phyloP scores from a whole-genome alignment of 1,140 invertebrate genomes.

The Teleogryllus occipitalis region DNA sequence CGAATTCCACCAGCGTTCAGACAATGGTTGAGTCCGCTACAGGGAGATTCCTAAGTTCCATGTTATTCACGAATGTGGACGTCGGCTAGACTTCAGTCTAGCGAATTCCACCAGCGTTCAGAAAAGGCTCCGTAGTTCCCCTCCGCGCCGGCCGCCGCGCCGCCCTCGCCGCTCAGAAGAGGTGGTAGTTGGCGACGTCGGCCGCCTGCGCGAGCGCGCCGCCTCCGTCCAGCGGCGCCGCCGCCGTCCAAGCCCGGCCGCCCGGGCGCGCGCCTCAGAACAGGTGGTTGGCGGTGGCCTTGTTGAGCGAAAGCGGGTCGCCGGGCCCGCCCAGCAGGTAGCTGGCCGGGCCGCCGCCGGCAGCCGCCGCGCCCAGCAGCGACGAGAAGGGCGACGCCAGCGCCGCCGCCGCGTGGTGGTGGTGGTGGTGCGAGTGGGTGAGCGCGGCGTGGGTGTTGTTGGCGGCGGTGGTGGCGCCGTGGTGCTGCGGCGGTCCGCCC shows the following conservation, averaged over 20 bases:
- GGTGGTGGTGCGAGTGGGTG: slow-evolving; percentile 31
- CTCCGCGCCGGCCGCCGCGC: no score
- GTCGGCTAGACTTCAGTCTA: no score
- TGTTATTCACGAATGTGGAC: no score
- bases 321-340: slow-evolving; percentile 20
- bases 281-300: slow-evolving; percentile 21
- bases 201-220: no score
- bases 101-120: no score
- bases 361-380: slow-evolving; percentile 34
- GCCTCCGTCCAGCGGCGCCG: no score
- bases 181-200: background rate
- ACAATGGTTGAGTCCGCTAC: no score
- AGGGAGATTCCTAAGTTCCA: no score
- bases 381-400: slow-evolving; percentile 37
- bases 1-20: no score
- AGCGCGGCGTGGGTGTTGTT: slow-evolving; percentile 9
- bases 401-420: slow-evolving; percentile 33
- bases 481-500: slow-evolving; percentile 14
- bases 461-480: slow-evolving; percentile 19
- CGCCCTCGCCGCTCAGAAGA: background rate
- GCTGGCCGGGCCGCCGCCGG: slow-evolving; percentile 29
- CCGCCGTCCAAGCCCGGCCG: background rate
- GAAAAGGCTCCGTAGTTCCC: no score
- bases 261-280: slow-evolving; percentile 17
- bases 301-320: slow-evolving; percentile 21